Conservation (phyloP, 2,113 vertebrate species). For the Noctilio leporinus region DNA sequence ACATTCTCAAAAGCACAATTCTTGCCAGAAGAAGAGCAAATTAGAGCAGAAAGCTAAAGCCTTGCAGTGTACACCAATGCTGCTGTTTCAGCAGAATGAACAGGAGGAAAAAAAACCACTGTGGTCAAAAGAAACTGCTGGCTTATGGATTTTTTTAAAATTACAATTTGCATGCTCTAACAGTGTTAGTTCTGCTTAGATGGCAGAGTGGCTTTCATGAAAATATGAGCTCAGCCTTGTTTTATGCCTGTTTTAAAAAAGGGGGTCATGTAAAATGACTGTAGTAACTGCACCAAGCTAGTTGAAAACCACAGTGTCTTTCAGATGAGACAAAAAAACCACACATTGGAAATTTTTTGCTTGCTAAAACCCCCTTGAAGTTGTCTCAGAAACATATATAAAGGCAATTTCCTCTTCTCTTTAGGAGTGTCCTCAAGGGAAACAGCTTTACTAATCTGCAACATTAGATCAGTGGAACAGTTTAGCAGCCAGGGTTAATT, state of each 20-base stretch:
- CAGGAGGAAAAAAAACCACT: constrained; percentile 13
- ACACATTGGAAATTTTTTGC: constrained; percentile 11
- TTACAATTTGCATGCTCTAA: constrained; percentile 52
- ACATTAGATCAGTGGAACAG: neutral
- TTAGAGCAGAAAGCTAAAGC: neutral
- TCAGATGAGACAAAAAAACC: neutral
- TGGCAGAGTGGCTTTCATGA: constrained; percentile 42
- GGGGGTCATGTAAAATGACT: constrained; percentile 40
- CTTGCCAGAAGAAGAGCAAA: constrained; percentile 19
- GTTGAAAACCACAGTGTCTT: constrained; percentile 31
- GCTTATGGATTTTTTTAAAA: constrained; percentile 35
- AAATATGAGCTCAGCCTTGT: constrained; percentile 39
- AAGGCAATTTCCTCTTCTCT: neutral
- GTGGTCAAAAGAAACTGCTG: constrained; percentile 63
- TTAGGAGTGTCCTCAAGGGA: neutral
- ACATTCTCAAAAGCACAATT: neutral
- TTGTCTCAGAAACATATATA: neutral
- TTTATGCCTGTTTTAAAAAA: constrained; percentile 3
- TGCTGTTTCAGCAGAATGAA: constrained; percentile 50
- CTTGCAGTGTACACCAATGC: neutral
- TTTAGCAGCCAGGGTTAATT: neutral
- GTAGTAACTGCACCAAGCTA: neutral
- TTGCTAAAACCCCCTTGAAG: neutral
- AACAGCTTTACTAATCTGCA: neutral
- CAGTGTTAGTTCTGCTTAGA: constrained; percentile 50